Evolutionary conservation across 2,888 invertebrate genomes (phyloP).

Genomic region (Sipha maydis): DNA sequence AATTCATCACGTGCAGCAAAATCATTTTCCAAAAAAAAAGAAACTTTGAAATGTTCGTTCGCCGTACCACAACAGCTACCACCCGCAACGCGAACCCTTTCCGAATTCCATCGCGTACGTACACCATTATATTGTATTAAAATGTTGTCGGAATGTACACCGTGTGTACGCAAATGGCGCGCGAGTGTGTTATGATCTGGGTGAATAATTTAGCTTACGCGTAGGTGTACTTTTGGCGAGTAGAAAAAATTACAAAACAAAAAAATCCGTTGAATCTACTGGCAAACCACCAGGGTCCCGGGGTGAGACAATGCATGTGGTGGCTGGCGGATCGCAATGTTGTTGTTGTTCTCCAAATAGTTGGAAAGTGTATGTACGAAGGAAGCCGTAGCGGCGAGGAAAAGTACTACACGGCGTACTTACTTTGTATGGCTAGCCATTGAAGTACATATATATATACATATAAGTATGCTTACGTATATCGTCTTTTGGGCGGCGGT

Average conservation of each 20-base stretch:
- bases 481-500: background rate
- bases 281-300: constrained; percentile 1
- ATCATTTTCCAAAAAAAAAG: background rate
- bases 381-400: too few relatives aligned
- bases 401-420: too few relatives aligned
- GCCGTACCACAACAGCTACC: background rate
- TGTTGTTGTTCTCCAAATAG: constrained; percentile 31
- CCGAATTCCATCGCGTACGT: background rate
- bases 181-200: too few relatives aligned
- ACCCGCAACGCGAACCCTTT: background rate
- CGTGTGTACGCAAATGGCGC: background rate
- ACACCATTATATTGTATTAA: background rate
- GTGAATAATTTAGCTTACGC: background rate
- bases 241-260: background rate
- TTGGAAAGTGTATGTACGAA: background rate
- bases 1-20: background rate
- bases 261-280: background rate
- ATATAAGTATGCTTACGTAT: too few relatives aligned
- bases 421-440: too few relatives aligned
- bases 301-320: background rate
- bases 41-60: background rate
- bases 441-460: too few relatives aligned
- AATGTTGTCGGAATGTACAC: background rate
- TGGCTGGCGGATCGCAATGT: background rate
- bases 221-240: background rate